Percentiles rank a stretch among this genome's conserved stretches.
These are phyloP conservation scores for Laticauda colubrina DNA, from an alignment of 2,113 vertebrate species.

Conservation along the genomic window DNA sequence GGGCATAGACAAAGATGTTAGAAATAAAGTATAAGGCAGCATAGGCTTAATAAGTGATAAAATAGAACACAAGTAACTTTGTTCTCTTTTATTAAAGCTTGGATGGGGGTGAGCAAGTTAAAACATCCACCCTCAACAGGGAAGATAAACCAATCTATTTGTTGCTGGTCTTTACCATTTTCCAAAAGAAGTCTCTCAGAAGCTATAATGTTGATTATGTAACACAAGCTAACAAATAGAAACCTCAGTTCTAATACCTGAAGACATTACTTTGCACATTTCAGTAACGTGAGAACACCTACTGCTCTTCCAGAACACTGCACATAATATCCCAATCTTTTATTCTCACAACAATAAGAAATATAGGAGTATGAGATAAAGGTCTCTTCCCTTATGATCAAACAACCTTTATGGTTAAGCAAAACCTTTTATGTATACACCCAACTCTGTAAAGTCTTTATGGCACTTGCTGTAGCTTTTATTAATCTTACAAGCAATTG, in stretches of 20 bases:
- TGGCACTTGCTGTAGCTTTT: neutral
- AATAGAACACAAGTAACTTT: neutral
- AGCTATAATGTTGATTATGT: neutral
- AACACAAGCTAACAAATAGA: neutral
- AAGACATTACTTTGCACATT: neutral
- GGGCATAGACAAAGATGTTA: neutral
- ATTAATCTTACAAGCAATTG: neutral
- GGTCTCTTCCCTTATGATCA: neutral
- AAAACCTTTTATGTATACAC: neutral
- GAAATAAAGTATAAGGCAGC: neutral
- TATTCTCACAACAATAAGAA: neutral
- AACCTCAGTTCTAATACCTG: neutral
- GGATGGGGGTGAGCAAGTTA: neutral
- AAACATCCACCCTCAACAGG: neutral
- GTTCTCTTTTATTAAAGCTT: neutral
- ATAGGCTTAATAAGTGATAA: neutral
- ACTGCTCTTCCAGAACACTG: neutral
- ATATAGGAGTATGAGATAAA: neutral
- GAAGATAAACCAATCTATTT: neutral
- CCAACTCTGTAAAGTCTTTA: neutral
- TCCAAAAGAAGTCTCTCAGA: neutral
- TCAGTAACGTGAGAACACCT: neutral
- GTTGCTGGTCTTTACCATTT: neutral
- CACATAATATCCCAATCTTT: neutral
- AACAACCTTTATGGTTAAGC: neutral